phyloP scores from a whole-genome alignment of 1,140 invertebrate species.

The Epicauta chinensis region DNA sequence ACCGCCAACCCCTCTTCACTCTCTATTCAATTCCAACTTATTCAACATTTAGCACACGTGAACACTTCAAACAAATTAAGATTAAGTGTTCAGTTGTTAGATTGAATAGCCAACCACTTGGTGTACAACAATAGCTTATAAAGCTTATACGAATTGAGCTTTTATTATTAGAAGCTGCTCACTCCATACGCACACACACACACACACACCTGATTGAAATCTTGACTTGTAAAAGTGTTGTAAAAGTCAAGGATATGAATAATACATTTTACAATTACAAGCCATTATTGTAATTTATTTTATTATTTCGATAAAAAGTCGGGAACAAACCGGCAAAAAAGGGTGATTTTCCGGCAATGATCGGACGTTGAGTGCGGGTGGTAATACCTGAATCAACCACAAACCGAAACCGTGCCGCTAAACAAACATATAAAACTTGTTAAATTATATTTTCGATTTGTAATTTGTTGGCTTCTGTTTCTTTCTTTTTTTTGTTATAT shows the following conservation, averaged over 20 bases:
- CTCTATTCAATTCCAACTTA: neutral
- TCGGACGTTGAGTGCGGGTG: constrained; percentile 4
- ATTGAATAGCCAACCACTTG: neutral
- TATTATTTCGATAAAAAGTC: constrained; percentile 7
- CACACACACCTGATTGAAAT: neutral
- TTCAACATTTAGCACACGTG: constrained; percentile 14
- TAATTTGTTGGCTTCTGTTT: constrained; percentile 11
- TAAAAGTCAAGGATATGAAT: neutral
- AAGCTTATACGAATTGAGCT: neutral
- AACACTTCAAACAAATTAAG: constrained; percentile 14
- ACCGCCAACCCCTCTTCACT: constrained; percentile 1
- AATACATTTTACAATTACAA: constrained; percentile 5
- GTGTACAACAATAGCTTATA: neutral
- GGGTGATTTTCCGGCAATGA: too few species aligned
- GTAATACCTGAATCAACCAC: neutral
- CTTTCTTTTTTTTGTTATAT: constrained; percentile 7
- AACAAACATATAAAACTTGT: constrained; percentile 23
- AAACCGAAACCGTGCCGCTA: constrained; percentile 18
- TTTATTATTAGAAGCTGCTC: neutral
- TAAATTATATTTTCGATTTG: constrained; percentile 8
- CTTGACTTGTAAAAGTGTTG: neutral
- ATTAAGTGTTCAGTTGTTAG: constrained; percentile 9
- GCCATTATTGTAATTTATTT: constrained; percentile 7
- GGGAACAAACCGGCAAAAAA: too few species aligned
- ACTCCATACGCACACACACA: neutral